Conservation (phyloP, 2,888 invertebrate genomes). For the Heteropelma amictum region DNA sequence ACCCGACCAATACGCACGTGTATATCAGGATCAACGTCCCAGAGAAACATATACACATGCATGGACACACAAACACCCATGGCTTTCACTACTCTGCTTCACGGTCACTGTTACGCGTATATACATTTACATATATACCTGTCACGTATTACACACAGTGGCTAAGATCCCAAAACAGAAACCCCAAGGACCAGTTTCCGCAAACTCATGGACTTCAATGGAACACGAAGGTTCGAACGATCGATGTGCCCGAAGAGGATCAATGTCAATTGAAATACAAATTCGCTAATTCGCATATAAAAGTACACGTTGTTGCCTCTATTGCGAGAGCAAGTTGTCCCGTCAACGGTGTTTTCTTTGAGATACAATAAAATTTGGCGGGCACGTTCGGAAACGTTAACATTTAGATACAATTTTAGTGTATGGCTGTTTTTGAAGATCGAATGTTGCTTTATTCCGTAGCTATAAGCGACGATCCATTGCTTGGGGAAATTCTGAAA, state of each 20-base stretch:
- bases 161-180: conserved; percentile 4
- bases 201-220: conserved; percentile 2
- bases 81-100: conserved; percentile 5
- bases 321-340: too few relatives aligned
- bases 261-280: too few relatives aligned
- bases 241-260: not conserved
- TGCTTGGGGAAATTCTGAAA: too few relatives aligned
- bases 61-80: not conserved
- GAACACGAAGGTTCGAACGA: not conserved
- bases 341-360: too few relatives aligned
- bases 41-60: conserved; percentile 7
- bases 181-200: conserved; percentile 41
- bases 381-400: too few relatives aligned
- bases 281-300: too few relatives aligned
- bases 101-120: conserved; percentile 28
- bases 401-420: too few relatives aligned
- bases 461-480: too few relatives aligned
- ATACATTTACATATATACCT: conserved; percentile 23
- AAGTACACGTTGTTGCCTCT: too few relatives aligned
- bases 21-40: conserved; percentile 35
- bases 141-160: conserved; percentile 22
- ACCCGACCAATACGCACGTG: conserved; percentile 27
- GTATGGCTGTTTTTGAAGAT: too few relatives aligned
- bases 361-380: too few relatives aligned
- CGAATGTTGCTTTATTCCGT: too few relatives aligned